Conservation (phyloP, 2,888 invertebrate genomes). For the Phyllotreta cruciferae region DNA sequence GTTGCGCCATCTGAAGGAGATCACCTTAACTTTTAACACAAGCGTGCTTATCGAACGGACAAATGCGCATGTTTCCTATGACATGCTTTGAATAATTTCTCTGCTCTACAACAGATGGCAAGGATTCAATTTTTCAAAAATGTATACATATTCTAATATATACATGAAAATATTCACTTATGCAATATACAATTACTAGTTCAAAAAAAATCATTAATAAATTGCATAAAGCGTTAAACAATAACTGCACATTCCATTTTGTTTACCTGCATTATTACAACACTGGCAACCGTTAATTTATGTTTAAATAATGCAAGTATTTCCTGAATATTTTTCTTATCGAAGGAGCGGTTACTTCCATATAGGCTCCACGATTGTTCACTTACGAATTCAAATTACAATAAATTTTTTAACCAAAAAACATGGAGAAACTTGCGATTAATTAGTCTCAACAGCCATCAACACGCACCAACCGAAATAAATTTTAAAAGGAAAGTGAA, state of each 20-base stretch:
- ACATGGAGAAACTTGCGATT: background rate
- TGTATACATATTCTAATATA: too few species aligned
- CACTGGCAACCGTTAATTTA: slow-evolving; percentile 1
- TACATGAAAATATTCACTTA: too few species aligned
- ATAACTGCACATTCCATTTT: slow-evolving; percentile 1
- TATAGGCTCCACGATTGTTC: background rate
- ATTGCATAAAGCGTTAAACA: background rate
- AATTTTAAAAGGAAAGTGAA: slow-evolving; percentile 32
- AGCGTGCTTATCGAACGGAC: too few species aligned
- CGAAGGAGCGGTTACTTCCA: slow-evolving; percentile 16
- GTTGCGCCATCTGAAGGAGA: too few species aligned
- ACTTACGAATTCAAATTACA: background rate
- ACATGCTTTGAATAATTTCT: too few species aligned
- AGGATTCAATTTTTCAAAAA: too few species aligned
- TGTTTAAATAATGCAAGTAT: slow-evolving; percentile 24
- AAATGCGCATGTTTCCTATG: too few species aligned
- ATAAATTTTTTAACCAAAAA: background rate
- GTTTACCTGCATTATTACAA: slow-evolving; percentile 2
- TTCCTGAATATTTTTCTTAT: slow-evolving; percentile 12
- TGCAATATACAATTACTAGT: too few species aligned
- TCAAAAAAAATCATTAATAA: too few species aligned
- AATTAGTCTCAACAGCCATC: background rate
- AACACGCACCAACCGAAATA: background rate
- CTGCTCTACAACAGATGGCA: too few species aligned
- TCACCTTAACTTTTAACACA: too few species aligned